phyloP scores from a whole-genome alignment of 2,113 vertebrate genomes.

The Elanus axillaris region DNA sequence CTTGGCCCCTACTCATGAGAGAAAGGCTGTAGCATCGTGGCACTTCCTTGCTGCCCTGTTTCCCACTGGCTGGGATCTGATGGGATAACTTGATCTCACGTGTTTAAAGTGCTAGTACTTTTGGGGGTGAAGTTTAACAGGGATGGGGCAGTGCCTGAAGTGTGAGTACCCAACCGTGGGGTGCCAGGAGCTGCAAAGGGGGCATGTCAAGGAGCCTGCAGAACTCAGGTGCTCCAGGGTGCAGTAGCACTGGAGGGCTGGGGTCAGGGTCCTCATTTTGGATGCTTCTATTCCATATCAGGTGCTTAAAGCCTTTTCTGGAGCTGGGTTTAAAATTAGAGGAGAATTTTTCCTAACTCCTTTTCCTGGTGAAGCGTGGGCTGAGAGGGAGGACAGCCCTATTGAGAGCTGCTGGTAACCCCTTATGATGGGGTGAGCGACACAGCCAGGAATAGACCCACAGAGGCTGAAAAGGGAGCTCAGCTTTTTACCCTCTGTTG shows the following conservation, averaged over 20 bases:
- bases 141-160: neutral
- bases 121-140: neutral
- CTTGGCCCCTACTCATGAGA: neutral
- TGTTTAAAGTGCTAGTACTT: neutral
- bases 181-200: neutral
- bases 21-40: neutral
- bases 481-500: conserved; percentile 7
- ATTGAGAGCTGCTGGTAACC: conserved; percentile 53
- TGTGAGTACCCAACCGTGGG: rapidly evolving
- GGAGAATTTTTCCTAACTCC: conserved; percentile 21
- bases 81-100: neutral
- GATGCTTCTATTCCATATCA: neutral
- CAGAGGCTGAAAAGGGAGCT: conserved; percentile 1
- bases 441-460: conserved; percentile 42
- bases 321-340: conserved; percentile 41
- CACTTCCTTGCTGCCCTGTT: neutral
- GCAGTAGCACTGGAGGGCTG: neutral
- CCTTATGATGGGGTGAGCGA: conserved; percentile 44
- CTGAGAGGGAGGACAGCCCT: conserved; percentile 60
- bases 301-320: neutral
- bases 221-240: neutral
- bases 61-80: neutral
- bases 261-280: neutral
- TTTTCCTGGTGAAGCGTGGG: conserved; percentile 5
- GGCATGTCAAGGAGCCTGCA: neutral